Conservation (phyloP, 2,113 vertebrate species). For the Menura novaehollandiae region DNA sequence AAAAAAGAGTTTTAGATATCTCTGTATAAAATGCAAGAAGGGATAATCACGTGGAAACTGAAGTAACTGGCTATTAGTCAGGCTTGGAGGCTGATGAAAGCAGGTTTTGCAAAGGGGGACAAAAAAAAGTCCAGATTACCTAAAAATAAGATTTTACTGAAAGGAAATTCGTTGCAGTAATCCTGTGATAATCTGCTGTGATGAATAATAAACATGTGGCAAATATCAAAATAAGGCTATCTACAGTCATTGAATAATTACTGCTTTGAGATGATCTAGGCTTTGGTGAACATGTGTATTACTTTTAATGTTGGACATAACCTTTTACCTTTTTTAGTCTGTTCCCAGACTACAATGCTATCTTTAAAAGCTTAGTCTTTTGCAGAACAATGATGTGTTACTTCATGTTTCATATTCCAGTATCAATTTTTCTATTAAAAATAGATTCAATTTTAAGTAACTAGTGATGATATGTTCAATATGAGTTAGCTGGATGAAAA, state of each 20-base stretch:
- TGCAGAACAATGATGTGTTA: constrained; percentile 50
- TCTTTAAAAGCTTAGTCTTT: constrained; percentile 73
- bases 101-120: neutral
- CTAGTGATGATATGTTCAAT: constrained; percentile 66
- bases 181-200: neutral
- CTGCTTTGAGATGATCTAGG: constrained; percentile 18
- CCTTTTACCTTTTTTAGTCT: constrained; percentile 63
- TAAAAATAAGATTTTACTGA: neutral
- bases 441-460: constrained; percentile 75
- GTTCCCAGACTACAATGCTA: constrained; percentile 63
- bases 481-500: constrained; percentile 68
- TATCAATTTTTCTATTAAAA: constrained; percentile 81
- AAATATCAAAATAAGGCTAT: constrained; percentile 15
- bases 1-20: neutral
- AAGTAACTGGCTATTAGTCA: neutral
- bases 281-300: constrained; percentile 56
- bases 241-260: constrained; percentile 16
- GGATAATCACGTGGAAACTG: constrained; percentile 3
- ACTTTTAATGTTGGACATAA: constrained; percentile 65
- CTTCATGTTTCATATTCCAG: constrained; percentile 69
- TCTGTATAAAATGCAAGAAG: constrained; percentile 37
- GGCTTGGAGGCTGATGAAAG: neutral
- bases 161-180: neutral
- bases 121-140: constrained; percentile 1
- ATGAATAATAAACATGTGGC: constrained; percentile 1